Conservation (phyloP, 2,888 invertebrate species). For the Lepidocyrtoides sp. region DNA sequence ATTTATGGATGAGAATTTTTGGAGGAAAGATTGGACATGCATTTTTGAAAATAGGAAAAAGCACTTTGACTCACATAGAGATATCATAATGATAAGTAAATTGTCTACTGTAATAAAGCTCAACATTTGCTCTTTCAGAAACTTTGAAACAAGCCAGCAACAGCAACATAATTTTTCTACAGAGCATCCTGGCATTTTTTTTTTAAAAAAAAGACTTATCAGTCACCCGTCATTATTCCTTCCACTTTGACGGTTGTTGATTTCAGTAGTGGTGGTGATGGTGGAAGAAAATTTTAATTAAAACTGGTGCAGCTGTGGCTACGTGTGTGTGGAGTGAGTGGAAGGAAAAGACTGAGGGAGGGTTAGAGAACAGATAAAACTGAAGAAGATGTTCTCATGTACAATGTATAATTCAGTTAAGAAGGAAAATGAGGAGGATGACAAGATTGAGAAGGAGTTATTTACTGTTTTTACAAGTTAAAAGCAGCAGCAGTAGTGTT, state of each 20-base stretch:
- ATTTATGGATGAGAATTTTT: not conserved
- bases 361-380: not conserved
- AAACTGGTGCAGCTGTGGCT: conserved; percentile 47
- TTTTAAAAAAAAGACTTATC: too few relatives aligned
- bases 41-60: not conserved
- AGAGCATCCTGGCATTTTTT: conserved; percentile 4
- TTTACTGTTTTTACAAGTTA: not conserved
- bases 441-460: not conserved
- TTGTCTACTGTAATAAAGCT: not conserved
- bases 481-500: not conserved
- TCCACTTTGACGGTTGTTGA: conserved; percentile 26
- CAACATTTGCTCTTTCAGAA: not conserved
- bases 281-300: conserved; percentile 51
- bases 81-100: not conserved
- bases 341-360: not conserved
- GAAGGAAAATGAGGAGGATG: conserved; percentile 1
- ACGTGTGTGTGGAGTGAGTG: not conserved
- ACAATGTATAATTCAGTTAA: not conserved
- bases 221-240: conserved; percentile 58
- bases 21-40: not conserved
- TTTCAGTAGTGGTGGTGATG: conserved; percentile 11
- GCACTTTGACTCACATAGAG: not conserved
- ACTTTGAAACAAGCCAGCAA: conserved; percentile 35
- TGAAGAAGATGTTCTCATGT: not conserved
- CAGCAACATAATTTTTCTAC: not conserved